Percentiles rank a stretch among this genome's conserved stretches.
Conservation (phyloP, 2,888 invertebrate genomes). For the Acrobasis suavella region DNA sequence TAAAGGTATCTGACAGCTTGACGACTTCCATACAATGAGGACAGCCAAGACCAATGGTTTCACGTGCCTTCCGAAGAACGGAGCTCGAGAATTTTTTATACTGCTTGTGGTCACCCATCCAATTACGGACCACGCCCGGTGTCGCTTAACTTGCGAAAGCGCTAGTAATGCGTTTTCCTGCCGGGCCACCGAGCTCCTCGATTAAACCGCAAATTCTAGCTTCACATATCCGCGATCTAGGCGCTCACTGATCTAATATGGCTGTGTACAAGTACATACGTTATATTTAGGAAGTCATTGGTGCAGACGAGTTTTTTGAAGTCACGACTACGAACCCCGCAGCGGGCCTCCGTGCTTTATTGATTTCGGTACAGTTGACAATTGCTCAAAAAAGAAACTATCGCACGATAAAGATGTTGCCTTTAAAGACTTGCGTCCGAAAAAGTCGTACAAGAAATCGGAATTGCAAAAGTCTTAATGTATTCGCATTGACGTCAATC, state of each 20-base stretch:
- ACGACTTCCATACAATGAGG: not conserved
- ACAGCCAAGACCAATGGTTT: not conserved
- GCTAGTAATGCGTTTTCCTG: too few relatives aligned
- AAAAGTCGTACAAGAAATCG: too few relatives aligned
- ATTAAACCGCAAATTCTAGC: not conserved
- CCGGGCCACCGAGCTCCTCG: too few relatives aligned
- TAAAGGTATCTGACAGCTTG: not conserved
- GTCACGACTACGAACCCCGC: conserved; percentile 35
- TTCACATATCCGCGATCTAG: not conserved
- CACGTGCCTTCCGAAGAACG: not conserved
- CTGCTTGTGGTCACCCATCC: too few relatives aligned
- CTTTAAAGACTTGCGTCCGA: too few relatives aligned
- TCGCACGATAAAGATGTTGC: not conserved
- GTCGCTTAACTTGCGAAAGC: too few relatives aligned
- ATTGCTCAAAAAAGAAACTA: not conserved
- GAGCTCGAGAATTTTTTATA: not conserved
- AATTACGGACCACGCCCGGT: too few relatives aligned
- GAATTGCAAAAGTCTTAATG: too few relatives aligned
- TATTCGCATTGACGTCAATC: too few relatives aligned
- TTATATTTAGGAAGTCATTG: not conserved
- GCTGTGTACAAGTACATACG: not conserved
- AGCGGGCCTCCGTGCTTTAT: conserved; percentile 44
- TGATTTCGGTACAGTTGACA: conserved; percentile 40
- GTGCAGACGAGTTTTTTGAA: conserved; percentile 29
- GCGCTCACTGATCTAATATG: not conserved